phyloP scores from a whole-genome alignment of 2,113 vertebrate species.

The Ariopsis seemanni region DNA sequence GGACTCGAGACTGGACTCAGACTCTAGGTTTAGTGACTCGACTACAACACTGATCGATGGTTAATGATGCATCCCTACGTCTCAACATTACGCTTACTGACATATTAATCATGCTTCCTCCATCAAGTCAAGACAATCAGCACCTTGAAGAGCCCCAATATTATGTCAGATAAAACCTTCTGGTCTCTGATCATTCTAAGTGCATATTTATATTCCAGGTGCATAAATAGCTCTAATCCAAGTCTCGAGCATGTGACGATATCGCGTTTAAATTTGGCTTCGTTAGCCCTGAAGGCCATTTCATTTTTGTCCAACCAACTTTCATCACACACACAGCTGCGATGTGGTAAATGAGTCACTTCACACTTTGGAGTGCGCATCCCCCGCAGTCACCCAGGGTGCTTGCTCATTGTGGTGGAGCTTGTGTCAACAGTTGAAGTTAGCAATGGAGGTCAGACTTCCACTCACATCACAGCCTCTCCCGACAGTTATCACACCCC shows the following conservation, averaged over 20 bases:
- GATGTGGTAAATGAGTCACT: slow-evolving; percentile 48
- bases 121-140: background rate
- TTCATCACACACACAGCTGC: slow-evolving; percentile 46
- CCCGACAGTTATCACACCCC: background rate
- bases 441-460: slow-evolving; percentile 18
- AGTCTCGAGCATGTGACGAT: slow-evolving; percentile 9
- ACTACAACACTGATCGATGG: too few relatives aligned
- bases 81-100: background rate
- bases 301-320: slow-evolving; percentile 41
- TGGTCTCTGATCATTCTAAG: background rate
- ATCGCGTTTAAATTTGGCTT: slow-evolving; percentile 2
- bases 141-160: too few relatives aligned
- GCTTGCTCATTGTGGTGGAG: slow-evolving; percentile 22
- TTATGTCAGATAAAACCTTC: slow-evolving; percentile 6
- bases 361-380: slow-evolving; percentile 46
- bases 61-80: background rate
- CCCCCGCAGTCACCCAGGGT: slow-evolving; percentile 15
- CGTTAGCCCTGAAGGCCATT: slow-evolving; percentile 28
- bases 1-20: too few relatives aligned
- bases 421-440: slow-evolving; percentile 28
- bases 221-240: background rate
- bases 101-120: background rate
- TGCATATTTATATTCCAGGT: background rate
- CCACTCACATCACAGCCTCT: background rate
- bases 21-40: too few relatives aligned